phyloP scores from a whole-genome alignment of 2,113 vertebrate species.

The Oxyruncus cristatus region DNA sequence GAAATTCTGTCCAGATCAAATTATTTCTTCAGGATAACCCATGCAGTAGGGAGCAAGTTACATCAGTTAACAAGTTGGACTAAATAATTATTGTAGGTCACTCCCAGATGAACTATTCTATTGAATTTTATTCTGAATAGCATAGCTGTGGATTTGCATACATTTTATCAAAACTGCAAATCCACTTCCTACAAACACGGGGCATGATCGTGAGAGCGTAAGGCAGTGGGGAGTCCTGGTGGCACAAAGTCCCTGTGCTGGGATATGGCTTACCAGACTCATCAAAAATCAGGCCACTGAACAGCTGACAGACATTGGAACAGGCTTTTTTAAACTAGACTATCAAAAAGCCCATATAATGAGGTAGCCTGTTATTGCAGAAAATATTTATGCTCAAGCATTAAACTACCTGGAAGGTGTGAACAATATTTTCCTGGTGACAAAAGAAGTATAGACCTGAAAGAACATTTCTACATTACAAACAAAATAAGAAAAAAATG shows the following conservation, averaged over 20 bases:
- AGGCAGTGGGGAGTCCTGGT: neutral
- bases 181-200: neutral
- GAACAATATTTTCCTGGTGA: neutral
- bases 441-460: neutral
- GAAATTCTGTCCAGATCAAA: neutral
- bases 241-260: neutral
- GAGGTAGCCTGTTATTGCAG: neutral
- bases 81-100: neutral
- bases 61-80: neutral
- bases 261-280: neutral
- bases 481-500: neutral
- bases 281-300: neutral
- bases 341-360: neutral
- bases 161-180: neutral
- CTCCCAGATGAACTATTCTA: neutral
- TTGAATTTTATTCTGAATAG: neutral
- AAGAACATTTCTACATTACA: neutral
- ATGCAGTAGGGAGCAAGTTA: neutral
- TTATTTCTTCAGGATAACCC: neutral
- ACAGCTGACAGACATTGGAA: neutral
- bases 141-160: neutral
- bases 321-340: neutral
- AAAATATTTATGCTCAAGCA: neutral
- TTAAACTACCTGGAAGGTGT: neutral
- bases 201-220: fast-evolving